Base-by-base conservation (phyloP, 2,797 vertebrate species). In the Poeciliopsis paucimaculata region DNA sequence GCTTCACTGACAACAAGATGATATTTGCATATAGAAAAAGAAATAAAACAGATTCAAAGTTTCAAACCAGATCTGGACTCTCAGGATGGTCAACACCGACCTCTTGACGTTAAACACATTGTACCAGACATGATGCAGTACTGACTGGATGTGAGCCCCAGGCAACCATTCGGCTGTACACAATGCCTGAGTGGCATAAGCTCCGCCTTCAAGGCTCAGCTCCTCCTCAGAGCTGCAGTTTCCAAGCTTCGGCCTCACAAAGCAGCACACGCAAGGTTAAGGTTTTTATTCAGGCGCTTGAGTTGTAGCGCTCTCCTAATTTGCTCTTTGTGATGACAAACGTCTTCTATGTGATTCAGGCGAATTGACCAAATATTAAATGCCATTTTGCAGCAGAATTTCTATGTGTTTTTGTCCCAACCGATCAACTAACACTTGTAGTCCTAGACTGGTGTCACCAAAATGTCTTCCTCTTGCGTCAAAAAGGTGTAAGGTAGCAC, bases 401-500 rank as follows among this genome's bases (percentile, higher is more conserved):
- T 46, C 1, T 3, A 45, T 46, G 45, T 46, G 45, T 46, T 46
- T 46, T 46, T 15, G 45, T 46, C 45, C 45, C 12, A 46, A 15
- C 45, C 12, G 3, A 46, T 46, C 13, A 4, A 13, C 70, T 13
- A 68, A 45, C 60, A 2, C 20, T 51, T 51, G 8, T 20, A 49
- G 5, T 26, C 49, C 49, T 26, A 53, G 7, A 53, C 49, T 51
- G 2, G 1, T 53, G n/a, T 57, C n/a, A n/a, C n/a, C 55, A 28
- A 28, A n/a, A 60, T 15, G 13, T 60, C 55, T 12, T 13, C n/a
- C n/a, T 60, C 10, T 36, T 49, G 5, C 5, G 13, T 47, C 28
- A 45, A 77, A 62, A 49, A 11, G 57, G 26, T n/a, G 26, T 53
- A 46, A 74, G 78, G 2, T 79, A 72, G 4, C 73, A 68, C 10